Percentiles rank a stretch among this genome's conserved stretches.
Conservation (phyloP, 2,888 invertebrate genomes). For the Empis stercorea region DNA sequence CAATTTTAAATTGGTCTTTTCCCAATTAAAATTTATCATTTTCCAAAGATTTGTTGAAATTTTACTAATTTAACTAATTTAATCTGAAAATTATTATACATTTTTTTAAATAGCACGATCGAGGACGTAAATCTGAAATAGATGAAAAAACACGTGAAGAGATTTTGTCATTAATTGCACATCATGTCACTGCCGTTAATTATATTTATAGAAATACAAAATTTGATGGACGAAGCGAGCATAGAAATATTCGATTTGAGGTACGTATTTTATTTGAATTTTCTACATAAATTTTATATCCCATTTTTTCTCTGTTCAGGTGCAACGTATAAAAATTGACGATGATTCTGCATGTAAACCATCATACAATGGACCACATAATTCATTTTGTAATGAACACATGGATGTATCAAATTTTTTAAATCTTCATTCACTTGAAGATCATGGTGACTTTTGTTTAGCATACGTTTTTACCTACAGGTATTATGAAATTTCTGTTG, state of each 20-base stretch:
- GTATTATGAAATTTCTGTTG: slow-evolving; percentile 17
- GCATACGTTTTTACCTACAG: slow-evolving; percentile 97
- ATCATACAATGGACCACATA: slow-evolving; percentile 52
- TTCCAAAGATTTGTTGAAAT: no score
- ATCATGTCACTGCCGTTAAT: slow-evolving; percentile 97
- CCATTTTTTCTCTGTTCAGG: slow-evolving; percentile 22
- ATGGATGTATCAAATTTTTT: slow-evolving; percentile 99
- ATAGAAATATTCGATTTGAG: slow-evolving; percentile 92
- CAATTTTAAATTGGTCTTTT: no score
- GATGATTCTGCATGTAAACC: slow-evolving; percentile 67
- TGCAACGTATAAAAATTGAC: slow-evolving; percentile 62
- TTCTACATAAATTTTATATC: no score
- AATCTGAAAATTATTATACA: no score
- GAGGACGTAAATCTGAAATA: slow-evolving; percentile 50
- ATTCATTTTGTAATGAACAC: slow-evolving; percentile 89
- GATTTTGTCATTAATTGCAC: slow-evolving; percentile 91
- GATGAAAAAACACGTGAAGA: slow-evolving; percentile 91
- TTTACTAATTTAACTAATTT: no score
- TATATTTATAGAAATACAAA: slow-evolving; percentile 91
- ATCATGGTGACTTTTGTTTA: slow-evolving; percentile 96
- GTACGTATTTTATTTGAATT: slow-evolving; percentile 38
- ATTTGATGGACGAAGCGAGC: slow-evolving; percentile 81
- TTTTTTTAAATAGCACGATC: slow-evolving; percentile 50
- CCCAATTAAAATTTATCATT: no score
- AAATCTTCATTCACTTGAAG: slow-evolving; percentile 90